phyloP scores from a whole-genome alignment of 2,888 invertebrate genomes.

The Epinotia brunnichana region DNA sequence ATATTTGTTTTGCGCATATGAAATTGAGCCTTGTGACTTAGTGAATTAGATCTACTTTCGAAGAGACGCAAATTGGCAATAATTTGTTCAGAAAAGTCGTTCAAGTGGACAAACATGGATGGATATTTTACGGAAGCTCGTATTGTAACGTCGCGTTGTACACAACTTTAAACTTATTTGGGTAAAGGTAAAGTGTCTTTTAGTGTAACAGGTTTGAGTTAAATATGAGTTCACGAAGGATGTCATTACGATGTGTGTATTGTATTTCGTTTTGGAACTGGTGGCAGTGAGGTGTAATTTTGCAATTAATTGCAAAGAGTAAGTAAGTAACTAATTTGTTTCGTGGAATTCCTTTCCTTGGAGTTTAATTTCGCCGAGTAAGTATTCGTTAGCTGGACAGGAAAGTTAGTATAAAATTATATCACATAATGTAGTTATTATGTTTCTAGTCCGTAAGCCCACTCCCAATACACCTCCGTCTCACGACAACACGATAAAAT shows the following conservation, averaged over 20 bases:
- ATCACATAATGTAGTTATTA: background rate
- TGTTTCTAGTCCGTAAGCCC: too few relatives aligned
- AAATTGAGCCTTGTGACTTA: background rate
- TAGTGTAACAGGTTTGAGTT: too few relatives aligned
- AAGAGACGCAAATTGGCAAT: background rate
- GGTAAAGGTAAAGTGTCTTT: background rate
- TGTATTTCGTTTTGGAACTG: conserved; percentile 16
- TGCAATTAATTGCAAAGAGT: conserved; percentile 36
- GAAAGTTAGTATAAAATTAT: conserved; percentile 17
- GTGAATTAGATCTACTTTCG: background rate
- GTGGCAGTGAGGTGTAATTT: conserved; percentile 37
- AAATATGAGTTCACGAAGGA: background rate
- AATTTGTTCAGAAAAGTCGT: conserved; percentile 22
- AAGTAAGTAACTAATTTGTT: conserved; percentile 34
- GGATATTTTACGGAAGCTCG: background rate
- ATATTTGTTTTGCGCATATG: background rate
- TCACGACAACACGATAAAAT: too few relatives aligned
- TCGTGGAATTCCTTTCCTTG: conserved; percentile 19
- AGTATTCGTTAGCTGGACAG: conserved; percentile 19
- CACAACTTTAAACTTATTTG: background rate
- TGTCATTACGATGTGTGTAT: conserved; percentile 11
- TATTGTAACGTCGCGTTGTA: background rate
- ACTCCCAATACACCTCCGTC: too few relatives aligned
- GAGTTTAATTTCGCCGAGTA: conserved; percentile 18
- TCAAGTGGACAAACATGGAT: conserved; percentile 10